A percentile compares a stretch with the other conserved stretches of the same genome.
Evolutionary conservation across 1,140 invertebrate genomes (phyloP).

Genomic region (Aphaenogaster floridana): DNA sequence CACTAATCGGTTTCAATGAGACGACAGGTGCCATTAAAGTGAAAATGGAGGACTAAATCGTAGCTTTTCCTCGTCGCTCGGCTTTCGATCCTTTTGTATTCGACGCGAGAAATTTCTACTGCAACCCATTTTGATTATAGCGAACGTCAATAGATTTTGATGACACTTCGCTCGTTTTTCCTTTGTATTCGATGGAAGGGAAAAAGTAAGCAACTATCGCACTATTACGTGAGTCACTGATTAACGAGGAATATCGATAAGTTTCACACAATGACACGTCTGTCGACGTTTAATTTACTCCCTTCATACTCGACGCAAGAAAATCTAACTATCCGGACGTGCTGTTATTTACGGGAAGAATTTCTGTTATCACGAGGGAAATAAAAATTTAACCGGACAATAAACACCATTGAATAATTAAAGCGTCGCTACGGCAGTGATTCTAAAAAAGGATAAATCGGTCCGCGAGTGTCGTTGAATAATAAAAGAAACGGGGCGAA

Average conservation of each 20-base stretch:
- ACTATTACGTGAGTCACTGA: constrained; percentile 24
- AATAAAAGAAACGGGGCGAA: not conserved
- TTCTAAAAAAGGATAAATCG: not conserved
- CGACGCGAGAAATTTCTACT: not conserved
- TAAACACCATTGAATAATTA: constrained; percentile 1
- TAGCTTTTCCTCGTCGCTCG: not conserved
- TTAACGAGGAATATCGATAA: constrained; percentile 23
- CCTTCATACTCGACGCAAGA: not conserved
- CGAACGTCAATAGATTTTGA: not conserved
- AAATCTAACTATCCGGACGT: not conserved
- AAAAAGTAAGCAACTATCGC: not conserved
- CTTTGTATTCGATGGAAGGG: not conserved
- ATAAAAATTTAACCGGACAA: not conserved
- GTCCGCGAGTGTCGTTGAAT: not conserved
- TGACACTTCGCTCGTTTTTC: not conserved
- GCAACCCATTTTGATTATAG: not conserved
- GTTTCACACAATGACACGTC: not conserved
- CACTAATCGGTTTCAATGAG: constrained; percentile 24
- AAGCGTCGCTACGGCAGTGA: not conserved
- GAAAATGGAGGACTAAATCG: not conserved
- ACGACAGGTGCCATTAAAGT: not conserved
- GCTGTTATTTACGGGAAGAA: not conserved
- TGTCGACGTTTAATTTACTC: not conserved
- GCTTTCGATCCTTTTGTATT: not conserved
- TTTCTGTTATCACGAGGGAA: not conserved